Evolutionary conservation across 2,888 invertebrate genomes (phyloP).

Genomic region (Napeogenes inachia): DNA sequence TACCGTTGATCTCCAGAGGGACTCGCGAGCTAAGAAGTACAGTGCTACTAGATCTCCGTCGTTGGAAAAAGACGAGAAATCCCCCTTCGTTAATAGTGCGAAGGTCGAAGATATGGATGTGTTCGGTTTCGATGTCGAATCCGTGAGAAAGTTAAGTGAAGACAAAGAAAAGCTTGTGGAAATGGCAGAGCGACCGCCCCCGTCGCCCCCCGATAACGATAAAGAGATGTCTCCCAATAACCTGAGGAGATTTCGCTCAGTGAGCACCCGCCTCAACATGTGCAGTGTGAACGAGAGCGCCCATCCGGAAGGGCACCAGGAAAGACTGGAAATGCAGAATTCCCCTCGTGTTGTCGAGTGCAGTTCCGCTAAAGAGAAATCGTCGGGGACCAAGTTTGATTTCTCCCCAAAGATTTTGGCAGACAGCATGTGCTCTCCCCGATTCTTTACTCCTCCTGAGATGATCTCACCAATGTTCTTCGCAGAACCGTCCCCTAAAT

Average conservation of each 20-base stretch:
- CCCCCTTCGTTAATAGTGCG: slow-evolving; percentile 57
- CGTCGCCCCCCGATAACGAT: slow-evolving; percentile 43
- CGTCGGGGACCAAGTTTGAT: slow-evolving; percentile 61
- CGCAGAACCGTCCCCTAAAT: slow-evolving; percentile 65
- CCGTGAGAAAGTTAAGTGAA: slow-evolving; percentile 46
- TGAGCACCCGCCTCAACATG: slow-evolving; percentile 65
- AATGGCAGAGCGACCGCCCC: slow-evolving; percentile 34
- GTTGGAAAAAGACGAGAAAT: slow-evolving; percentile 73
- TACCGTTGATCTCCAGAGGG: slow-evolving; percentile 54
- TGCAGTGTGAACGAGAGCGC: slow-evolving; percentile 57
- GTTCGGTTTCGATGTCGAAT: slow-evolving; percentile 62
- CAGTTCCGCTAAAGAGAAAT: slow-evolving; percentile 65
- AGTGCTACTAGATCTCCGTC: slow-evolving; percentile 72
- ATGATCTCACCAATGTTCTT: slow-evolving; percentile 67
- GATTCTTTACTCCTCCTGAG: slow-evolving; percentile 70
- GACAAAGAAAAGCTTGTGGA: slow-evolving; percentile 39
- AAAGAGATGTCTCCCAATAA: slow-evolving; percentile 56
- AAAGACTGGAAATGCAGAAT: slow-evolving; percentile 62
- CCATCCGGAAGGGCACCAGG: slow-evolving; percentile 52
- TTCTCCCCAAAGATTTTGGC: slow-evolving; percentile 66
- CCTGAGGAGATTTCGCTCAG: slow-evolving; percentile 58
- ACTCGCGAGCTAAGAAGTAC: slow-evolving; percentile 58
- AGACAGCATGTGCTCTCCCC: slow-evolving; percentile 60
- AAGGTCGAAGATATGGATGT: slow-evolving; percentile 51
- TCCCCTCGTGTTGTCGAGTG: slow-evolving; percentile 64